Conservation (phyloP, 92 coral and sea anemone genomes). For the Plumapathes pennacea region DNA sequence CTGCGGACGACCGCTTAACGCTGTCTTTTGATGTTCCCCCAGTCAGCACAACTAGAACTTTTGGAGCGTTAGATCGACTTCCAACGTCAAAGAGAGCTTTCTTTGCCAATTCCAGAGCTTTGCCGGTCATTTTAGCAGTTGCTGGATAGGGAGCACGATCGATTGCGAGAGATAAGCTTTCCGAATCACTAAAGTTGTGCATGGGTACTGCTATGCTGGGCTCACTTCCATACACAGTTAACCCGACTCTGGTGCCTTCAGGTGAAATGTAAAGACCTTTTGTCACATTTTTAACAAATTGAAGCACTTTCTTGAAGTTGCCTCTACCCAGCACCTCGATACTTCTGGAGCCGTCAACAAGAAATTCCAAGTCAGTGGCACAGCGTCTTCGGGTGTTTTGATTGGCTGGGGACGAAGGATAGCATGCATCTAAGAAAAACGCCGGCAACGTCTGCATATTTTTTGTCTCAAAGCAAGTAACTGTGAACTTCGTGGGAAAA, state of each 20-base stretch:
- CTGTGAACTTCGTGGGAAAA: too few species aligned
- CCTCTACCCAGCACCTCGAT: slow-evolving; percentile 72
- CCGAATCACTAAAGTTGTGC: slow-evolving; percentile 5
- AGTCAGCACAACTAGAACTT: slow-evolving; percentile 58
- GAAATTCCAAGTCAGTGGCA: slow-evolving; percentile 73
- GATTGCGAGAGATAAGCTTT: slow-evolving; percentile 24
- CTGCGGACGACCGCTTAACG: slow-evolving; percentile 37
- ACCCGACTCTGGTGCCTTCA: slow-evolving; percentile 60
- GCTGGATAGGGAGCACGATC: slow-evolving; percentile 54
- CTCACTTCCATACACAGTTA: slow-evolving; percentile 48
- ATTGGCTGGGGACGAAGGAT: too few species aligned
- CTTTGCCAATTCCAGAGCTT: slow-evolving; percentile 48
- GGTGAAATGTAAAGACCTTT: slow-evolving; percentile 56
- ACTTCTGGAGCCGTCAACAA: slow-evolving; percentile 82
- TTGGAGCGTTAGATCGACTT: slow-evolving; percentile 46
- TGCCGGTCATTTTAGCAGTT: slow-evolving; percentile 52
- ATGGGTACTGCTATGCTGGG: slow-evolving; percentile 50
- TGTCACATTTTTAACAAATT: slow-evolving; percentile 76
- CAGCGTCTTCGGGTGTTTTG: slow-evolving; percentile 49
- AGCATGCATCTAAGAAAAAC: too few species aligned
- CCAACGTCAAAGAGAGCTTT: slow-evolving; percentile 37
- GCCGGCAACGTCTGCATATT: too few species aligned
- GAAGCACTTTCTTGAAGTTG: slow-evolving; percentile 69
- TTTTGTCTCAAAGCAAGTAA: too few species aligned
- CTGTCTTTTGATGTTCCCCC: slow-evolving; percentile 48